Evolutionary conservation across 2,797 vertebrate genomes (phyloP).

Genomic region (Alcedo atthis): DNA sequence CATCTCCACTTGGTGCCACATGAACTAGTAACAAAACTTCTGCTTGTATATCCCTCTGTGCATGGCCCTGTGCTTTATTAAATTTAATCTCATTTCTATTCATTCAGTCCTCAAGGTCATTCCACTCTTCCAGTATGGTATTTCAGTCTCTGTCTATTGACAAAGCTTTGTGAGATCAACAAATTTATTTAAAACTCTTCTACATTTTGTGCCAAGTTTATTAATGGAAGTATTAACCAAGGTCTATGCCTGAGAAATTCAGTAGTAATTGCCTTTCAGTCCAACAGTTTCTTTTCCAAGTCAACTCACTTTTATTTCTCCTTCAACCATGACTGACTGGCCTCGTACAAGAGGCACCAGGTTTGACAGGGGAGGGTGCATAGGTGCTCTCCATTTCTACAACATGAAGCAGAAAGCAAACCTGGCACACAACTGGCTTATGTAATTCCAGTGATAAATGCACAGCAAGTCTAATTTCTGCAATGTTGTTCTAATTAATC

Average conservation of each 20-base stretch:
- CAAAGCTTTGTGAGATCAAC: neutral
- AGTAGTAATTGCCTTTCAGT: neutral
- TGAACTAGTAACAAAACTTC: neutral
- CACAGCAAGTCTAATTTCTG: neutral
- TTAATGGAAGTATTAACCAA: neutral
- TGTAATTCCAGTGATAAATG: neutral
- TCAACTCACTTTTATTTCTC: neutral
- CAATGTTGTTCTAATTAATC: constrained; percentile 6
- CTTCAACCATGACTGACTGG: neutral
- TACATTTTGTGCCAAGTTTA: neutral
- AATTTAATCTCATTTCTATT: neutral
- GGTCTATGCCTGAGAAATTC: neutral
- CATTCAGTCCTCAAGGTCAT: neutral
- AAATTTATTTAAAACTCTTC: neutral
- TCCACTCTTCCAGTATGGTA: neutral
- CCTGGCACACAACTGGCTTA: neutral
- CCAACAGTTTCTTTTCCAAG: neutral
- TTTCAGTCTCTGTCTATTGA: neutral
- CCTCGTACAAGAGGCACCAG: neutral
- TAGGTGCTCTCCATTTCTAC: neutral
- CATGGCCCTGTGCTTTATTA: neutral
- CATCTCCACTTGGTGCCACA: neutral
- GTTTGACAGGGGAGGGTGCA: neutral
- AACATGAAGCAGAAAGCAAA: neutral
- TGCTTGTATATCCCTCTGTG: neutral